Evolutionary conservation across 2,888 invertebrate species (phyloP).

Genomic region (Thereva unica): DNA sequence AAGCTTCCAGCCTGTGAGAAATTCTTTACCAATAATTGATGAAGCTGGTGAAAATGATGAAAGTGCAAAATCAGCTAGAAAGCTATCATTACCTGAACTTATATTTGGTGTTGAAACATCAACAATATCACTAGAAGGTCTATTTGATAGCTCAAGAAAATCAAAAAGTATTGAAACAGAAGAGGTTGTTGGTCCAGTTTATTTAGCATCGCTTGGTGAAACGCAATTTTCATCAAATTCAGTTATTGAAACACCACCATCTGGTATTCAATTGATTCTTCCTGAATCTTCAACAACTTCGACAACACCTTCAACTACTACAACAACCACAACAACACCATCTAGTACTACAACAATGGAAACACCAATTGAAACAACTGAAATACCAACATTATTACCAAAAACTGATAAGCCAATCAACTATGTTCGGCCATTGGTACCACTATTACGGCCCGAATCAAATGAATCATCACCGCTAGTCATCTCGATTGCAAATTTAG

Average conservation of each 20-base stretch:
- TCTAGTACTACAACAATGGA: slow-evolving; percentile 41
- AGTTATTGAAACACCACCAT: background rate
- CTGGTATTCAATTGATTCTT: too few species aligned
- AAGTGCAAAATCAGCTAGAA: slow-evolving; percentile 23
- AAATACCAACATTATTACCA: slow-evolving; percentile 32
- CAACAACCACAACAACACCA: slow-evolving; percentile 31
- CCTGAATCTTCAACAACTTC: background rate
- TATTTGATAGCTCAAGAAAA: slow-evolving; percentile 64
- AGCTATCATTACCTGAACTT: slow-evolving; percentile 51
- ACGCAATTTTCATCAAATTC: slow-evolving; percentile 53
- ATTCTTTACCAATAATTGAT: slow-evolving; percentile 41
- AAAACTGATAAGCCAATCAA: slow-evolving; percentile 42
- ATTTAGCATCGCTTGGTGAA: slow-evolving; percentile 57
- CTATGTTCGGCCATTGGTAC: slow-evolving; percentile 56
- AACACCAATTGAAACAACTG: slow-evolving; percentile 42
- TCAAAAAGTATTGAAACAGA: slow-evolving; percentile 48
- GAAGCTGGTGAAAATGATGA: slow-evolving; percentile 12
- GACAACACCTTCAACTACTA: slow-evolving; percentile 43
- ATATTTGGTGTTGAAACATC: slow-evolving; percentile 62
- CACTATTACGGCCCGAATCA: slow-evolving; percentile 56
- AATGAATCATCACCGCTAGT: slow-evolving; percentile 58
- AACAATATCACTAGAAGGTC: slow-evolving; percentile 69
- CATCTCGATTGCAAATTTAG: slow-evolving; percentile 58
- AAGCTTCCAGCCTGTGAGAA: slow-evolving; percentile 40
- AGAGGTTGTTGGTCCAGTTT: slow-evolving; percentile 49